Base-by-base conservation (phyloP, 2,888 invertebrate species). In the Caenorhabditis panamensis region DNA sequence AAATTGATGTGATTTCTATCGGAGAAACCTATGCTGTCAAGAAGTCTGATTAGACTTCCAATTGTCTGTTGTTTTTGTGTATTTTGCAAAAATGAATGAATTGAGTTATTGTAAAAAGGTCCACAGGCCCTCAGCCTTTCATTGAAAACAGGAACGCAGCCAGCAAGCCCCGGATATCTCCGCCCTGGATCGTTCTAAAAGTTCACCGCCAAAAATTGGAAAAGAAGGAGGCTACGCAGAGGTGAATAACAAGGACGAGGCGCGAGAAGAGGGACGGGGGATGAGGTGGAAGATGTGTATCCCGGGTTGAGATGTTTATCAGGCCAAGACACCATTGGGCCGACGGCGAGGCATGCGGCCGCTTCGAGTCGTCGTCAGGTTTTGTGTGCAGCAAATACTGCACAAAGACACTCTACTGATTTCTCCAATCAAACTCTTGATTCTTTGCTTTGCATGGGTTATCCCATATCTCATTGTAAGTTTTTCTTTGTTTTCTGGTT, bases 401-500 rank as follows among this genome's bases (percentile, higher is more conserved):
- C 79, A 83, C 69, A 62, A 49, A 56, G 61, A 82, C 49, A 36
- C 72, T 49, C 68, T 82, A 51, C 82, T 77, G 36, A 82, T 84
- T 59, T 82, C 82, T 28, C 86, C 88, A 0, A 28, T 77, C 37
- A 85, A 86, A 63, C 79, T 89, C 1, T 68, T 87, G 4, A 31
- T 87, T 54, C 58, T 86, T 24, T 82, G 86, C 44, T 86, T 90
- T 66, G 59, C 84, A 58, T 90, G 90, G 90, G 85, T 90, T n/a
- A 56, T 89, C 6, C 90, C 90, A 18, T 90, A 90, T 62, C 58
- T 90, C 4, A 80, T 88, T 31, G 90, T 90, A 37, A 87, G 89
- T 86, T 82, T 56, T 41, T 13, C 13, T 6, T 49, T n/a, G 51
- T 20, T 9, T 24, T 53, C 24, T 61, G 16, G 49, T n/a, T n/a